Percentiles rank a stretch among this genome's conserved stretches.
phyloP scores from a whole-genome alignment of 2,888 invertebrate genomes.

The Beris morrisii region DNA sequence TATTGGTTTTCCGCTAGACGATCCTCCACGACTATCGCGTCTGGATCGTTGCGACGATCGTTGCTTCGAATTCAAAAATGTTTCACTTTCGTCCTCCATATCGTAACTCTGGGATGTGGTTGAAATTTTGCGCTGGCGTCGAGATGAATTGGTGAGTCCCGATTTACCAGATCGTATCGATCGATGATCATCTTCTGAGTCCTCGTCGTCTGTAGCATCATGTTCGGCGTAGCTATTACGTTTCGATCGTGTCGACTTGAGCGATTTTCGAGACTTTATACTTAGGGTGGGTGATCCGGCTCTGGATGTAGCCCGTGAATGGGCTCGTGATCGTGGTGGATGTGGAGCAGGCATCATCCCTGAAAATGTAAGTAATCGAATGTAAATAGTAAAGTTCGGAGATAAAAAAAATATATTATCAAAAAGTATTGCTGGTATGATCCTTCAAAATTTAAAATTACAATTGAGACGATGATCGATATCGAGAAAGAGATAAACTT shows the following conservation, averaged over 20 bases:
- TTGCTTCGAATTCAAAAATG: constrained; percentile 39
- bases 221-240: constrained; percentile 57
- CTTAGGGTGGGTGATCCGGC: constrained; percentile 71
- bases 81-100: constrained; percentile 47
- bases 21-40: constrained; percentile 40
- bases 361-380: constrained; percentile 7
- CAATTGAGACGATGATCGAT: no score
- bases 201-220: constrained; percentile 62
- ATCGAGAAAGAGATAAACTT: no score
- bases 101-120: constrained; percentile 49
- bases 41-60: constrained; percentile 43
- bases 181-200: constrained; percentile 62
- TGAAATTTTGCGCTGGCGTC: constrained; percentile 46
- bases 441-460: background rate
- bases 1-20: constrained; percentile 47
- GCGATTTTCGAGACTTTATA: constrained; percentile 69
- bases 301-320: constrained; percentile 66
- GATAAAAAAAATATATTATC: background rate
- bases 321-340: constrained; percentile 56
- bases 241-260: constrained; percentile 61
- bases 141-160: constrained; percentile 42
- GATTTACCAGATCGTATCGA: constrained; percentile 54
- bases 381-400: background rate
- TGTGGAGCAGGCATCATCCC: constrained; percentile 50
- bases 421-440: background rate